phyloP scores from a whole-genome alignment of 2,888 invertebrate species.

The Pterostichus niger region DNA sequence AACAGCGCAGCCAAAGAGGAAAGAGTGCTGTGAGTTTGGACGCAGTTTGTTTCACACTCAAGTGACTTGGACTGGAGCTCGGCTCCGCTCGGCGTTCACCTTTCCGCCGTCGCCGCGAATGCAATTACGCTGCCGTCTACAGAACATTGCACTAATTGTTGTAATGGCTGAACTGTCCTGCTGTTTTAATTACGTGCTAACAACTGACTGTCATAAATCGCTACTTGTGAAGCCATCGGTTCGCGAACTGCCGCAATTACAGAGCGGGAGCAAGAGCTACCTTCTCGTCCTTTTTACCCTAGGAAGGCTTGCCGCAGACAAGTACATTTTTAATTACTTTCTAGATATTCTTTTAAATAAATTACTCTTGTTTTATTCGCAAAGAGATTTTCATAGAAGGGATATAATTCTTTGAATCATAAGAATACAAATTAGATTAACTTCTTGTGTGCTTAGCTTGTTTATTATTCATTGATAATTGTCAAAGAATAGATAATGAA shows the following conservation, averaged over 20 bases:
- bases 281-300: background rate
- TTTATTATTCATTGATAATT: too few relatives aligned
- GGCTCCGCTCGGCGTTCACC: background rate
- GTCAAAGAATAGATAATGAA: too few relatives aligned
- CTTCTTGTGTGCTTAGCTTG: too few relatives aligned
- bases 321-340: constrained; percentile 11
- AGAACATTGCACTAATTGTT: constrained; percentile 67
- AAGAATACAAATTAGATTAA: too few relatives aligned
- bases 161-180: constrained; percentile 67
- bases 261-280: background rate
- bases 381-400: too few relatives aligned
- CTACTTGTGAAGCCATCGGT: constrained; percentile 44
- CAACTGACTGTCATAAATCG: constrained; percentile 66
- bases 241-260: constrained; percentile 62
- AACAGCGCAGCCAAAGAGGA: background rate
- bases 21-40: constrained; percentile 13
- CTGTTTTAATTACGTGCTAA: constrained; percentile 67
- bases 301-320: background rate
- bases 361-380: too few relatives aligned
- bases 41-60: constrained; percentile 64
- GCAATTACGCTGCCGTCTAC: constrained; percentile 57
- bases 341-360: too few relatives aligned
- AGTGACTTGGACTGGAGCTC: constrained; percentile 6
- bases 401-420: too few relatives aligned
- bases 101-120: constrained; percentile 29